These are phyloP conservation scores for Ceyx cyanopectus DNA, from an alignment of 2,113 vertebrate species.

Conservation along the genomic window DNA sequence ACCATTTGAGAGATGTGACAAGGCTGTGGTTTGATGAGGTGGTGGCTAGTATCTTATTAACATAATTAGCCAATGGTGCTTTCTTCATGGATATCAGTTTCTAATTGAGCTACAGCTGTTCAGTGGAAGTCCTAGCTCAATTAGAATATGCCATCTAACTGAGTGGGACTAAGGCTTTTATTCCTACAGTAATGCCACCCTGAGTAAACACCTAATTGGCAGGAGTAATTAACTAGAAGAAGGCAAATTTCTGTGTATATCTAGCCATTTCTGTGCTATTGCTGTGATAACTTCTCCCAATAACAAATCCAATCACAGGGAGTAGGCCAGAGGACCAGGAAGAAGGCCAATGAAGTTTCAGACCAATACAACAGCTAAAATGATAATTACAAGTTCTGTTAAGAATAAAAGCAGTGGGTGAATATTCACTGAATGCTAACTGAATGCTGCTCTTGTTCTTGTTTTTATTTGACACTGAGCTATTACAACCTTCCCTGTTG, in stretches of 20 bases:
- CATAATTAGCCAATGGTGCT: conserved; percentile 35
- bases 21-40: conserved; percentile 1
- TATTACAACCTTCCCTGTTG: background rate
- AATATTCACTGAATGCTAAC: background rate
- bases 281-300: background rate
- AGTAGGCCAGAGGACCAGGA: background rate
- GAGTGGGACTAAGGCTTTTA: conserved; percentile 21
- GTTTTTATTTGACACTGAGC: background rate
- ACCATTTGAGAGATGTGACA: background rate
- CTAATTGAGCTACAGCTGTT: conserved; percentile 60
- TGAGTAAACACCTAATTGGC: conserved; percentile 1
- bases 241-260: background rate
- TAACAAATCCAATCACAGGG: background rate
- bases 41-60: conserved; percentile 46
- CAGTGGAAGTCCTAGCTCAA: background rate
- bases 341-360: background rate
- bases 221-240: conserved; percentile 10
- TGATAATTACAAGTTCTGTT: background rate
- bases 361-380: background rate
- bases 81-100: conserved; percentile 55
- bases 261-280: background rate
- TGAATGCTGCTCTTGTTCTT: background rate
- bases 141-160: conserved; percentile 30
- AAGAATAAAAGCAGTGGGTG: background rate
- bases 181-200: background rate